Percentiles rank a stretch among this genome's conserved stretches.
These are phyloP conservation scores for Spea multiplicata DNA, from an alignment of 2,113 vertebrate species.

Conservation along the genomic window DNA sequence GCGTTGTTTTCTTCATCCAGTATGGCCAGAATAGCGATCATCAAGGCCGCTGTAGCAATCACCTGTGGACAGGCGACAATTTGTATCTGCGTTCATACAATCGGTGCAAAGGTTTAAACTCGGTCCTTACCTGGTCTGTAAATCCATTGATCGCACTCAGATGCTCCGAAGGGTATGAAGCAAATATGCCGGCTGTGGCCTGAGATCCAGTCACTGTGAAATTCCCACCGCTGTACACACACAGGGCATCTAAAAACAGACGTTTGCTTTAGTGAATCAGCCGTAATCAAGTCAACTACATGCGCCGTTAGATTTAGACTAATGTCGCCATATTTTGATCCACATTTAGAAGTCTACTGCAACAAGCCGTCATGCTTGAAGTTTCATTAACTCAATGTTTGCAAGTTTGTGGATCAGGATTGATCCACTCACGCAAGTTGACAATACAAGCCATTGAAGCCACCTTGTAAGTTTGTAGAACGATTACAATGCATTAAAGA, in stretches of 20 bases:
- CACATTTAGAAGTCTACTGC: no score
- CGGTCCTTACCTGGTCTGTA: slow-evolving; percentile 68
- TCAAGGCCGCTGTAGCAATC: slow-evolving; percentile 64
- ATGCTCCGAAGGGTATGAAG: slow-evolving; percentile 72
- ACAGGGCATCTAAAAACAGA: slow-evolving; percentile 52
- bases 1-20: slow-evolving; percentile 70
- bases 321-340: no score
- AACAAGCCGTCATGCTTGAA: no score
- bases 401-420: no score
- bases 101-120: neutral
- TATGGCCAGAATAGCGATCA: slow-evolving; percentile 75
- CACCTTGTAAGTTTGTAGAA: no score
- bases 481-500: no score
- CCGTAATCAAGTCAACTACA: no score
- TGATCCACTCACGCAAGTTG: no score
- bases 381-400: no score
- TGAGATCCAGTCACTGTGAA: slow-evolving; percentile 62
- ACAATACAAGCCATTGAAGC: no score
- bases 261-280: no score
- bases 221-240: slow-evolving; percentile 58
- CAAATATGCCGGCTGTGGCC: slow-evolving; percentile 75
- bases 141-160: slow-evolving; percentile 69
- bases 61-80: slow-evolving; percentile 57
- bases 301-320: no score
- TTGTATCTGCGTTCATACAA: neutral